phyloP scores from a whole-genome alignment of 2,797 vertebrate genomes.

The Hemibagrus guttatus region DNA sequence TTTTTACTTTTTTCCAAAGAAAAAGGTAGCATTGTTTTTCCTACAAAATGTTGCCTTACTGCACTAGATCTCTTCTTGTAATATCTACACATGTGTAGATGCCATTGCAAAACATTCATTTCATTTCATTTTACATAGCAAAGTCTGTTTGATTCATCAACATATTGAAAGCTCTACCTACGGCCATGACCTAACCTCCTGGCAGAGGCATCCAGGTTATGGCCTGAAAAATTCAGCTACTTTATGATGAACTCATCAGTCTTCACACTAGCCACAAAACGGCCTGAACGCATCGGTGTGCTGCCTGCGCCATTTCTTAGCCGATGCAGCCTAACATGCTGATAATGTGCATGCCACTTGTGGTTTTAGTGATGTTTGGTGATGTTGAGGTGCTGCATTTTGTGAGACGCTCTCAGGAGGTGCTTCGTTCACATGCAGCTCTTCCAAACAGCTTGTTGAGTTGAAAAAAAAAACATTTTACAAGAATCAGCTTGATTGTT shows the following conservation, averaged over 20 bases:
- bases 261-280: not conserved
- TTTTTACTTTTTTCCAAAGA: not conserved
- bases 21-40: not conserved
- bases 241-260: not conserved
- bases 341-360: not conserved
- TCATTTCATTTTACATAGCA: not conserved
- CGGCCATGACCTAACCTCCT: too few relatives aligned
- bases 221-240: not conserved
- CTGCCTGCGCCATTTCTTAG: not conserved
- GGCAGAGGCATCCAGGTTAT: too few relatives aligned
- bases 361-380: not conserved
- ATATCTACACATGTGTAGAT: not conserved
- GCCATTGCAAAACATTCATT: not conserved
- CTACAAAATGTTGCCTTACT: not conserved
- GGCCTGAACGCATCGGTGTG: not conserved
- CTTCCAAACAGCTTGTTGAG: not conserved
- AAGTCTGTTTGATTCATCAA: not conserved
- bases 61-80: not conserved
- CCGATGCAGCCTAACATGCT: not conserved
- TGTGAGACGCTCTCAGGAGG: not conserved
- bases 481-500: not conserved
- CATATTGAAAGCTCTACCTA: too few relatives aligned
- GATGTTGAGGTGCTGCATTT: not conserved
- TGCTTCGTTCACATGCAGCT: not conserved
- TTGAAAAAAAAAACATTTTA: too few relatives aligned